Conservation (phyloP, 2,113 vertebrate genomes). For the Pleuronectes platessa region DNA sequence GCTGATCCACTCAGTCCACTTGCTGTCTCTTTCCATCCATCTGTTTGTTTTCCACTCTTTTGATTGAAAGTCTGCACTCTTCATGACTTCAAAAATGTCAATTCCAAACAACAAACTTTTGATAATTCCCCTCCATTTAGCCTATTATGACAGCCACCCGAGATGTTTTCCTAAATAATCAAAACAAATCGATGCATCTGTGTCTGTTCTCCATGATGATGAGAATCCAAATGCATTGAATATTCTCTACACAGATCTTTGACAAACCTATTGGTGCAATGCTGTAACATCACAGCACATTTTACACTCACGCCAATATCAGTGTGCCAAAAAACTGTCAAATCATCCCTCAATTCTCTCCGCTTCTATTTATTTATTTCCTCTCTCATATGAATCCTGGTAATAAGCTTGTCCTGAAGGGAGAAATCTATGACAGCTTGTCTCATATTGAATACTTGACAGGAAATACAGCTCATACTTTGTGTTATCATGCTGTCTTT, state of each 20-base stretch:
- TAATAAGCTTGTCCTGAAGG: constrained; percentile 43
- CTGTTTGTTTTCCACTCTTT: too few relatives aligned
- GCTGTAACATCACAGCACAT: constrained; percentile 20
- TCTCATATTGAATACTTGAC: constrained; percentile 44
- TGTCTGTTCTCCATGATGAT: constrained; percentile 16
- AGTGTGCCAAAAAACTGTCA: constrained; percentile 25
- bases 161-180: constrained; percentile 15
- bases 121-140: background rate
- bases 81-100: constrained; percentile 1
- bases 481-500: constrained; percentile 52
- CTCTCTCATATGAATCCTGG: constrained; percentile 23
- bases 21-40: background rate
- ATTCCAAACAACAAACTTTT: background rate
- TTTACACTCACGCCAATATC: constrained; percentile 25
- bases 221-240: constrained; percentile 10
- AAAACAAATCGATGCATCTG: constrained; percentile 8
- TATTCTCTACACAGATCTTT: constrained; percentile 34
- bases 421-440: constrained; percentile 50
- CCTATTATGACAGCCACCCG: constrained; percentile 2
- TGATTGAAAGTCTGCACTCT: background rate
- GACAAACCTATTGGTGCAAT: constrained; percentile 24
- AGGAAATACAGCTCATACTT: constrained; percentile 45
- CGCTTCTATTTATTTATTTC: background rate
- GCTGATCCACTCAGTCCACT: background rate
- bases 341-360: constrained; percentile 15